Conservation (phyloP, 2,888 invertebrate genomes). For the Drosophila vallismaia region DNA sequence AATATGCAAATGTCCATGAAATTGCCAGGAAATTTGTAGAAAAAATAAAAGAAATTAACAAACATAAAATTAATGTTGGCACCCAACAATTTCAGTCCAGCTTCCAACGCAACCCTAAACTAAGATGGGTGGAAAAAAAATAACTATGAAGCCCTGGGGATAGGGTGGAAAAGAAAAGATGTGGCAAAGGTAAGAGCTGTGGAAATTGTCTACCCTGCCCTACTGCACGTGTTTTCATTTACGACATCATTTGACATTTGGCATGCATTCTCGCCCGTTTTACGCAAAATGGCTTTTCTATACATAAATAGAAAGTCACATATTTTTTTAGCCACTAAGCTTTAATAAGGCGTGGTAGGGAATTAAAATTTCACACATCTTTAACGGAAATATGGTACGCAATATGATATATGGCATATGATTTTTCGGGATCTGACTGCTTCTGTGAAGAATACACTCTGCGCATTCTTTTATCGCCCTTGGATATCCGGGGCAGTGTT, state of each 20-base stretch:
- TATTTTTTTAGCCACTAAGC: too few species aligned
- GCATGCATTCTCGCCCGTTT: slow-evolving; percentile 29
- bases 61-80: slow-evolving; percentile 81
- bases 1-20: slow-evolving; percentile 80
- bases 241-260: slow-evolving; percentile 41
- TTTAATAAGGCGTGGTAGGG: too few species aligned
- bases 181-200: slow-evolving; percentile 9
- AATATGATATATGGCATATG: too few species aligned
- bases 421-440: too few species aligned
- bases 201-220: slow-evolving; percentile 19
- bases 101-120: slow-evolving; percentile 31
- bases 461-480: too few species aligned
- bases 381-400: too few species aligned
- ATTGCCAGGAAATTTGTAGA: slow-evolving; percentile 65
- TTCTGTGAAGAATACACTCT: too few species aligned
- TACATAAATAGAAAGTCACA: not conserved
- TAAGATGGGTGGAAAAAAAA: slow-evolving; percentile 2
- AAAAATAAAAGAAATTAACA: slow-evolving; percentile 80
- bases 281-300: slow-evolving; percentile 59
- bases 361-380: too few species aligned
- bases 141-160: not conserved
- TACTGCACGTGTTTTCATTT: slow-evolving; percentile 71
- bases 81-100: slow-evolving; percentile 68
- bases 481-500: not conserved
- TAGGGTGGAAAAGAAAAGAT: slow-evolving; percentile 4